Conservation (phyloP, 2,888 invertebrate genomes). For the Autographa gamma region DNA sequence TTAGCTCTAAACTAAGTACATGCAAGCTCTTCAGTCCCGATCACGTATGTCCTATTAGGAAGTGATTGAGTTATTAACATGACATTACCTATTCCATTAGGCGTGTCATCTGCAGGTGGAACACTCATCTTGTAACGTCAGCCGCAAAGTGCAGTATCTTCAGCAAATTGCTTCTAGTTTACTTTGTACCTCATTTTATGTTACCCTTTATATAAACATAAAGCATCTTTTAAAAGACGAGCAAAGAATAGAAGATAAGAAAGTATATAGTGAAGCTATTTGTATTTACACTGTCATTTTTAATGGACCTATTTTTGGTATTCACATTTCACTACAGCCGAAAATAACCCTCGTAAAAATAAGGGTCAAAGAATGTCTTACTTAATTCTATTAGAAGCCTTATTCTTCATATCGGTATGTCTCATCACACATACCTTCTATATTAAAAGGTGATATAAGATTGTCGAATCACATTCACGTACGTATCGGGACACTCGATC, state of each 20-base stretch:
- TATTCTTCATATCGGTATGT: background rate
- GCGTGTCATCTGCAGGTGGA: background rate
- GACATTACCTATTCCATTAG: background rate
- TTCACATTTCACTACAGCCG: background rate
- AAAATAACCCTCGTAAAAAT: background rate
- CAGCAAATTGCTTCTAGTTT: background rate
- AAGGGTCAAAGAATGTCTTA: background rate
- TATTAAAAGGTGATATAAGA: slow-evolving; percentile 8
- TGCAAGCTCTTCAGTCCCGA: background rate
- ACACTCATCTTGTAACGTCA: background rate
- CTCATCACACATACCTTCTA: background rate
- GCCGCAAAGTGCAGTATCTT: background rate
- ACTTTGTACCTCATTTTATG: background rate
- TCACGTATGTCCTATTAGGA: background rate
- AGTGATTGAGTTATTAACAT: slow-evolving; percentile 4
- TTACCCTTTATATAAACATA: no score
- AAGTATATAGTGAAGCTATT: no score
- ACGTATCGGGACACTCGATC: slow-evolving; percentile 20
- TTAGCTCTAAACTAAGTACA: background rate
- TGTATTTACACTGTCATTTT: no score
- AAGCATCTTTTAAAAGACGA: background rate
- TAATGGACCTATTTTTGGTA: background rate
- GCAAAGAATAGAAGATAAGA: background rate
- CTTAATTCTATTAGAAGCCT: background rate
- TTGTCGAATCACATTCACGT: slow-evolving; percentile 7